Base-by-base conservation (phyloP, 2,888 invertebrate genomes). In the Zeuzera pyrina region DNA sequence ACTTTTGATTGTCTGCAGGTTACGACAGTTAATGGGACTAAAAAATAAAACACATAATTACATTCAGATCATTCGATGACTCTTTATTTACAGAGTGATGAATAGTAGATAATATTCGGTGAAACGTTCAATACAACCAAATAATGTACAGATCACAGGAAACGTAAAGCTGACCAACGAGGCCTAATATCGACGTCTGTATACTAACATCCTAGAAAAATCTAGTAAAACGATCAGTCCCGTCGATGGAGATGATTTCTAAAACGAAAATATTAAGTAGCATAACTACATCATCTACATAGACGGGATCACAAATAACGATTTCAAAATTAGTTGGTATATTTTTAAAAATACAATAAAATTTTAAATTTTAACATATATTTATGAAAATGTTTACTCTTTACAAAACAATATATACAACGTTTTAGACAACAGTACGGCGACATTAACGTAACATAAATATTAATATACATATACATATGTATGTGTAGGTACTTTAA, bases 61-160 rank as follows among this genome's bases (percentile, higher is more conserved):
- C 81, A 83, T 77, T 77, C 66, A 83, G 79, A 83, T 79, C 73
- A 72, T 77, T 76, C 74, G 72, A 79, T 78, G 77, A 73, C 57
- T 70, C 55, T 81, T 83, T 81, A 83, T 83, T 81, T 81, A 83
- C 78, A 79, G 55, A 69, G 65, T 77, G 72, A 66, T 66, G 65
- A 59, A 33, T 39, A 19, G 21, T 30, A 11, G 4, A 35, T 33
- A 28, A n/a, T 39, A 38, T 56, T 52, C 49, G 57, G 63, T 64
- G 61, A 67, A 47, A 62, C 48, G 52, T 58, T 57, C 53, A 63
- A 61, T 68, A 70, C 64, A 70, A 73, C 64, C 61, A 68, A 70
- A 19, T n/a, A n/a, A 72, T 50, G 46, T 67, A 65, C 47, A 64
- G 64, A 71, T 72, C 68, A 72, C 71, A 73, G 68, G 58, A 68